A percentile compares a stretch with the other conserved stretches of the same genome.
Evolutionary conservation across 2,888 invertebrate genomes (phyloP).

Genomic region (Sphinx pinastri): DNA sequence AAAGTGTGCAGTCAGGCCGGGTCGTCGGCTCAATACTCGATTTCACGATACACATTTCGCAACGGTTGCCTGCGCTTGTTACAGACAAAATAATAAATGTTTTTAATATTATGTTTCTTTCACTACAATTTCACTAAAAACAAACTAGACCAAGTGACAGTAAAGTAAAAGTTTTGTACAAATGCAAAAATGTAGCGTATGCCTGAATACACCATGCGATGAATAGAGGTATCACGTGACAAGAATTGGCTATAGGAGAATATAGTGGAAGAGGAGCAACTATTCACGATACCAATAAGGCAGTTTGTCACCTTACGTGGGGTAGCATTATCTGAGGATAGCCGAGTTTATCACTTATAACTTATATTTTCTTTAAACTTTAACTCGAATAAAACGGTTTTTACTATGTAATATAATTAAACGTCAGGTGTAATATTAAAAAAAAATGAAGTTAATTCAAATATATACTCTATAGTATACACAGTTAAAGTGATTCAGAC

Average conservation of each 20-base stretch:
- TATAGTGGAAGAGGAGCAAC: neutral
- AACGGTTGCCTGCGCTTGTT: slow-evolving; percentile 46
- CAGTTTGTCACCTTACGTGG: neutral
- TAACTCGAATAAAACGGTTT: too few relatives aligned
- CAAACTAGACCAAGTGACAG: neutral
- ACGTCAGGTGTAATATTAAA: too few relatives aligned
- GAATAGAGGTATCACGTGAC: slow-evolving; percentile 1
- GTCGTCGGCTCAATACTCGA: slow-evolving; percentile 47
- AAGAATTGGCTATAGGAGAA: neutral
- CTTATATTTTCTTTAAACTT: too few relatives aligned
- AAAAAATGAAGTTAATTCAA: too few relatives aligned
- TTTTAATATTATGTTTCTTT: neutral
- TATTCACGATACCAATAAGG: neutral
- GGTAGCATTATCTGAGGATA: too few relatives aligned
- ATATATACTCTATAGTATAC: too few relatives aligned
- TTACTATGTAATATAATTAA: too few relatives aligned
- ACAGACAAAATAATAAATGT: neutral
- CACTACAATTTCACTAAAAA: neutral
- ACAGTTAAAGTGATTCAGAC: too few relatives aligned
- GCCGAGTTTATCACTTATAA: too few relatives aligned
- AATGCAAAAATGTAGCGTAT: neutral
- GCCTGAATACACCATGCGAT: neutral
- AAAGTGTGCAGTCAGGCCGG: slow-evolving; percentile 37
- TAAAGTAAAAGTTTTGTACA: slow-evolving; percentile 12
- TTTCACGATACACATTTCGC: slow-evolving; percentile 67